A percentile compares a stretch with the other conserved stretches of the same genome.
Evolutionary conservation across 35 echinoderm and acorn worm species (phyloP).

Genomic region (Acanthaster planci): DNA sequence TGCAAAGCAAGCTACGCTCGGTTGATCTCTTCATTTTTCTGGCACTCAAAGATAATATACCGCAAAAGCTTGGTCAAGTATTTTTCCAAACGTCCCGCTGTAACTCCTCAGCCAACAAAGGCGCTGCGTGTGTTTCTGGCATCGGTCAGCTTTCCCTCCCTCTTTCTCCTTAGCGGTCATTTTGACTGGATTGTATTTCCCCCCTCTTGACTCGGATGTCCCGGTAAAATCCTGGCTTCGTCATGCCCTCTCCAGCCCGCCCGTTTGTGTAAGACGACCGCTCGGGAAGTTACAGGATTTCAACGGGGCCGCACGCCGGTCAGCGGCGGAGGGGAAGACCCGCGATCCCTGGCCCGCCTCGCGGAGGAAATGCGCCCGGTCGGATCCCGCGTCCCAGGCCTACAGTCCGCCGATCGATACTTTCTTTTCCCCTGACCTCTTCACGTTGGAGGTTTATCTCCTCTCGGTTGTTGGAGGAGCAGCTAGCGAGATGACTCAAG

Average conservation of each 20-base stretch:
- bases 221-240: slow-evolving; percentile 9
- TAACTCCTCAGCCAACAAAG: no score
- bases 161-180: neutral
- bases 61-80: no score
- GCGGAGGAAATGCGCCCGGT: neutral
- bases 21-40: no score
- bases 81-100: no score
- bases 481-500: neutral
- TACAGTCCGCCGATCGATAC: neutral
- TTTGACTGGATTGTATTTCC: slow-evolving; percentile 3
- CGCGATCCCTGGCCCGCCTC: neutral
- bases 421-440: neutral
- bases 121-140: no score
- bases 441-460: neutral
- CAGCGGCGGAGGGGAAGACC: neutral
- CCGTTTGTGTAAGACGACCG: slow-evolving; percentile 20
- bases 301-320: neutral
- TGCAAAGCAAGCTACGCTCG: no score
- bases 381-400: neutral
- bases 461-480: slow-evolving; percentile 3
- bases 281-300: slow-evolving; percentile 14
- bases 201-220: neutral
- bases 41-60: no score
- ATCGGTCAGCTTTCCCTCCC: no score
- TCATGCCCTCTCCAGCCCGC: slow-evolving; percentile 5